Evolutionary conservation across 2,797 vertebrate species (phyloP), one percentile per base, ranked within the genome.

Genomic region (Danio aesculapii): DNA sequence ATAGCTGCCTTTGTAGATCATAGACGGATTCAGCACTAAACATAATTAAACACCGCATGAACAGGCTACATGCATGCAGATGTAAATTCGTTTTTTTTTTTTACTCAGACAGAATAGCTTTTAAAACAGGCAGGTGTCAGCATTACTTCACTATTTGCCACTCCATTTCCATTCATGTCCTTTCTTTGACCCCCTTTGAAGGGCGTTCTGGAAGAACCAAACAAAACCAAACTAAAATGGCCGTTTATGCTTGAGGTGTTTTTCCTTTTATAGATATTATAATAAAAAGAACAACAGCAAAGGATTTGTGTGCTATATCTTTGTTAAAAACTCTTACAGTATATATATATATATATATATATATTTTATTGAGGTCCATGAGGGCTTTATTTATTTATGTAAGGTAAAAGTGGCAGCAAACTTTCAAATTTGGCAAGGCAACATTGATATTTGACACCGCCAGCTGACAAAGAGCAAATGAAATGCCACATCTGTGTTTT

Each of bases 401-500:
- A 67, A 10, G 7, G 47, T 14, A 64, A 79, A 83, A 67, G 7
- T 89, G 90, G 91, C 89, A 92, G 91, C 86, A 83, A 87, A 87
- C 89, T 87, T 88, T 88, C 57, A 53, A 84, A 90, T 86, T 83
- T 72, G 83, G 90, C 81, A 87, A 89, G 91, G 90, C 66, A 88
- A 94, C 93, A 93, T 92, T 86, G 78, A 94, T 94, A 95, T 91
- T 90, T 92, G 78, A 93, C 91, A 89, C 88, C 84, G 90, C 89
- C 91, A 89, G 89, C 90, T 50, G 81, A 94, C 89, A 84, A 91
- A 90, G 81, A 90, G 92, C 88, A 87, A 89, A 88, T 90, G 78
- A 87, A 89, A 90, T 89, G 87, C 90, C 88, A 93, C 90, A 81
- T 86, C 70, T 85, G 86, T 87, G 70, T 88, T 91, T 76, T 77